phyloP scores from a whole-genome alignment of 2,113 vertebrate genomes.

The Cebus imitator region DNA sequence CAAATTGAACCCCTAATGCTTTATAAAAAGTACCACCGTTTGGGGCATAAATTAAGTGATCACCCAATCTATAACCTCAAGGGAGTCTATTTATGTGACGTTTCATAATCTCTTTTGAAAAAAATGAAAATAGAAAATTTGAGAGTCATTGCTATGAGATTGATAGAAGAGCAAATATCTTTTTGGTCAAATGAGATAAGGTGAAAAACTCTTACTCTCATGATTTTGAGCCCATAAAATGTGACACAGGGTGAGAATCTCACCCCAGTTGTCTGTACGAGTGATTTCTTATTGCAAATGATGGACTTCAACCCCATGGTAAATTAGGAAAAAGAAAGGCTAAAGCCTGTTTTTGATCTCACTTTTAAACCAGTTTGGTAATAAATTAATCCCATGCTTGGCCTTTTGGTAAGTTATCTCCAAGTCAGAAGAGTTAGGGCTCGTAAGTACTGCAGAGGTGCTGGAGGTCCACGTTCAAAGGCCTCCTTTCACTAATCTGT shows the following conservation, averaged over 20 bases:
- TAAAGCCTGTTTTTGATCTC: constrained; percentile 36
- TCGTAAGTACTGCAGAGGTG: constrained; percentile 25
- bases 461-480: constrained; percentile 12
- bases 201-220: neutral
- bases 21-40: neutral
- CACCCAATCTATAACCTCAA: neutral
- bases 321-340: constrained; percentile 51
- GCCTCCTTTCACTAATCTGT: constrained; percentile 21
- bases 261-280: constrained; percentile 38
- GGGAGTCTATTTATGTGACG: neutral
- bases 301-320: constrained; percentile 33
- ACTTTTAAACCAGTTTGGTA: constrained; percentile 54
- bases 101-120: neutral
- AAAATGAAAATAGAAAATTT: neutral
- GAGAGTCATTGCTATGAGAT: neutral
- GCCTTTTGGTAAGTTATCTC: constrained; percentile 54
- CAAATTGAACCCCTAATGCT: neutral
- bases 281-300: constrained; percentile 56
- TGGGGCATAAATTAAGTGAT: neutral
- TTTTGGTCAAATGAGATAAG: constrained; percentile 36
- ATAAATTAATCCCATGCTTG: constrained; percentile 57
- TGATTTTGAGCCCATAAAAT: constrained; percentile 21
- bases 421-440: constrained; percentile 53
- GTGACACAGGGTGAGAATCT: constrained; percentile 22
- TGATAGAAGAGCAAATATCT: constrained; percentile 1